Percentiles rank a stretch among this genome's conserved stretches.
These are phyloP conservation scores for Auanema freiburgensis DNA, from an alignment of 2,888 invertebrate species.

Conservation along the genomic window DNA sequence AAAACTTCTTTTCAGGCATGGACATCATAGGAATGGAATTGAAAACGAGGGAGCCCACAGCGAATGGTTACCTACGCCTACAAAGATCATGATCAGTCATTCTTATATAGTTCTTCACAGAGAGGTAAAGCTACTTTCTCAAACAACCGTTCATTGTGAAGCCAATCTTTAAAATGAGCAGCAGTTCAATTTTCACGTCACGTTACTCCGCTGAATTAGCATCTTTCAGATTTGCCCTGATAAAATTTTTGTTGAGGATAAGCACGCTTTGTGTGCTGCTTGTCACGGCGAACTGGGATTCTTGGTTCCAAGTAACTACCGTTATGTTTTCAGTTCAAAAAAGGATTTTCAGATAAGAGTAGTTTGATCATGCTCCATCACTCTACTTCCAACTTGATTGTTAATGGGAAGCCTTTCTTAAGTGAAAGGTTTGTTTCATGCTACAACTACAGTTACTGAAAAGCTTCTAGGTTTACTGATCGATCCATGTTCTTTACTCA, in stretches of 20 bases:
- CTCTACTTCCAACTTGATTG: slow-evolving; percentile 4
- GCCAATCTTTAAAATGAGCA: no score
- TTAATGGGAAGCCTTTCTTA: slow-evolving; percentile 12
- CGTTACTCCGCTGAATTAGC: no score
- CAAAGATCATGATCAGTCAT: slow-evolving; percentile 42
- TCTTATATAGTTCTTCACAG: slow-evolving; percentile 26
- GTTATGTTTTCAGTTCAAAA: neutral
- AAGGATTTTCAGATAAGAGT: slow-evolving; percentile 3
- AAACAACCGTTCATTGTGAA: no score
- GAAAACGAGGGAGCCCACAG: slow-evolving; percentile 25
- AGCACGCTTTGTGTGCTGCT: slow-evolving; percentile 30
- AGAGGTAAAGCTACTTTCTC: slow-evolving; percentile 4
- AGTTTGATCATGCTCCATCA: slow-evolving; percentile 13
- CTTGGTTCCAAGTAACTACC: slow-evolving; percentile 29
- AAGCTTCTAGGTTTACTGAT: slow-evolving; percentile 32
- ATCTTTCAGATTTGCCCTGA: slow-evolving; percentile 17
- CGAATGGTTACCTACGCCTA: slow-evolving; percentile 42
- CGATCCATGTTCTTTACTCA: slow-evolving; percentile 51
- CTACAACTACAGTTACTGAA: neutral
- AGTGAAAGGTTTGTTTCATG: slow-evolving; percentile 7
- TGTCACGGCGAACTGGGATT: slow-evolving; percentile 33
- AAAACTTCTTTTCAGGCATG: slow-evolving; percentile 7
- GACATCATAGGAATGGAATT: slow-evolving; percentile 8
- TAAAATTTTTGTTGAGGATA: slow-evolving; percentile 20
- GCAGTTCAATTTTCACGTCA: no score